phyloP scores from a whole-genome alignment of 2,888 invertebrate genomes.

The Phasia obesa region DNA sequence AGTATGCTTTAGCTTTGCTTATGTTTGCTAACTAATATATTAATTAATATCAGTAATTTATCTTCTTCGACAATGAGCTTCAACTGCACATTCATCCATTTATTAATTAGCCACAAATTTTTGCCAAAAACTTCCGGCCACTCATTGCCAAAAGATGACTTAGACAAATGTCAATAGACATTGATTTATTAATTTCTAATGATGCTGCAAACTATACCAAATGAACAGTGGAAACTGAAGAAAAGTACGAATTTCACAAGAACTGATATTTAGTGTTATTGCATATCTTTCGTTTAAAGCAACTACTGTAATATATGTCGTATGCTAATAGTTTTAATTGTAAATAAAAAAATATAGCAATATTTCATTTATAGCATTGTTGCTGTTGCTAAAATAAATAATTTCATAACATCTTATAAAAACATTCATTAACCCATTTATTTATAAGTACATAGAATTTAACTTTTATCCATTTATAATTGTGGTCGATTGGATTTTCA shows the following conservation, averaged over 20 bases:
- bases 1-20: neutral
- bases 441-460: neutral
- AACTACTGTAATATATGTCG: neutral
- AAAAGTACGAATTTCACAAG: neutral
- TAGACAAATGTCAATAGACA: constrained; percentile 62
- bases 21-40: neutral
- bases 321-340: constrained; percentile 5
- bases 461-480: neutral
- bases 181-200: constrained; percentile 71
- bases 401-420: constrained; percentile 1
- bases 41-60: constrained; percentile 56
- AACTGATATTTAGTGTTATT: neutral
- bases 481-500: constrained; percentile 50
- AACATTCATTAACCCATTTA: constrained; percentile 26
- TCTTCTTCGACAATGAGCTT: constrained; percentile 58
- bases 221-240: constrained; percentile 4
- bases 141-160: constrained; percentile 48
- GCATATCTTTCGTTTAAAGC: neutral
- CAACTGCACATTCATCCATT: constrained; percentile 55
- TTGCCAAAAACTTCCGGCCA: constrained; percentile 48
- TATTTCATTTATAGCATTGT: constrained; percentile 4
- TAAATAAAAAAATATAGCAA: constrained; percentile 28
- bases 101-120: constrained; percentile 67
- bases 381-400: constrained; percentile 11
- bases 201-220: constrained; percentile 45